Evolutionary conservation across 2,797 vertebrate species (phyloP).

Genomic region (Sternotherus odoratus): DNA sequence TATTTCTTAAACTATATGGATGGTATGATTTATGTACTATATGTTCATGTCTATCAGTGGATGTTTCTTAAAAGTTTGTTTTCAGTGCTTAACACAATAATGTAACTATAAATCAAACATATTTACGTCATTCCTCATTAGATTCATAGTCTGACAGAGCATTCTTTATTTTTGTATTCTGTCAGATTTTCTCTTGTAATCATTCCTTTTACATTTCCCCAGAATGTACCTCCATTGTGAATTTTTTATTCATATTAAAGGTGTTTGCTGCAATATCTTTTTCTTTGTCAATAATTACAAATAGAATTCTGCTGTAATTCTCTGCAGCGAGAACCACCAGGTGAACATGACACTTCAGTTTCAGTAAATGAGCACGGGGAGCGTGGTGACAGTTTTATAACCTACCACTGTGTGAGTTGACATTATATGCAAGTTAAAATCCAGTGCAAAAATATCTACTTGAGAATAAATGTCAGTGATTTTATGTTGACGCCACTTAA

Average conservation of each 20-base stretch:
- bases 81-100: constrained; percentile 79
- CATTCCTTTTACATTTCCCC: constrained; percentile 72
- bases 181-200: constrained; percentile 76
- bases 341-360: not conserved
- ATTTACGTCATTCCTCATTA: constrained; percentile 82
- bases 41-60: constrained; percentile 78
- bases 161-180: constrained; percentile 78
- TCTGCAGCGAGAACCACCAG: not conserved
- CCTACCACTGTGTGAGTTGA: not conserved
- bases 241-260: constrained; percentile 83
- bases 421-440: not conserved
- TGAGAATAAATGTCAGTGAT: not conserved
- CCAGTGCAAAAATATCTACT: not conserved
- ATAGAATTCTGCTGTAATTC: not conserved
- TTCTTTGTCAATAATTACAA: constrained; percentile 54
- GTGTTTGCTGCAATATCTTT: constrained; percentile 75
- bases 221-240: constrained; percentile 77
- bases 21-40: constrained; percentile 83
- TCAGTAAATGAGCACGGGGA: not conserved
- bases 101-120: constrained; percentile 78
- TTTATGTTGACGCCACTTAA: not conserved
- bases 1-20: constrained; percentile 77
- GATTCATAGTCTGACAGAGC: constrained; percentile 75
- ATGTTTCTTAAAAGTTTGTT: constrained; percentile 74
- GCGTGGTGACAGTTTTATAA: not conserved